Conservation (phyloP, 2,888 invertebrate species). For the Epistrophe grossulariae region DNA sequence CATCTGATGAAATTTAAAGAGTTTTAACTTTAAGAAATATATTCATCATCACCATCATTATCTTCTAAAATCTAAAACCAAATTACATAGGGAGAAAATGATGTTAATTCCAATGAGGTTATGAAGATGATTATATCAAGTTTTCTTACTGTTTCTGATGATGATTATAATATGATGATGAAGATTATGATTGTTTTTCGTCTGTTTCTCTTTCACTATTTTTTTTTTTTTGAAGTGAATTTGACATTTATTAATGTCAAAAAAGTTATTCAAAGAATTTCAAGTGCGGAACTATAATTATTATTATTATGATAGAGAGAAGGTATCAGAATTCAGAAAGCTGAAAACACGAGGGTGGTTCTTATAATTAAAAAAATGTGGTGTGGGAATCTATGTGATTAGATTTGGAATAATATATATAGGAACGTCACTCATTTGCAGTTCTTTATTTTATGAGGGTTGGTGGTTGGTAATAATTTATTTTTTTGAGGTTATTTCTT, state of each 20-base stretch:
- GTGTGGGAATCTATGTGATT: slow-evolving; percentile 73
- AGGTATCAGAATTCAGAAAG: slow-evolving; percentile 4
- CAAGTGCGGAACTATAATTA: slow-evolving; percentile 42
- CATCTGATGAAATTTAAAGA: slow-evolving; percentile 5
- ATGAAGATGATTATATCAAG: neutral
- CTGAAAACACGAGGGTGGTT: slow-evolving; percentile 45
- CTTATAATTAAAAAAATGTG: slow-evolving; percentile 23
- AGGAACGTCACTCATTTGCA: slow-evolving; percentile 27
- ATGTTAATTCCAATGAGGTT: slow-evolving; percentile 2
- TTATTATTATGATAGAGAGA: slow-evolving; percentile 1
- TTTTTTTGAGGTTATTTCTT: neutral
- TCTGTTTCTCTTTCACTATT: neutral
- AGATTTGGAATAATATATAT: slow-evolving; percentile 66
- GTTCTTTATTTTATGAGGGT: slow-evolving; percentile 38
- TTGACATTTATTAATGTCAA: slow-evolving; percentile 73
- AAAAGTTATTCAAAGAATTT: slow-evolving; percentile 68
- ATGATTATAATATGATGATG: neutral
- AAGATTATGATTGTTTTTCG: slow-evolving; percentile 31
- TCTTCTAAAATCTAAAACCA: neutral
- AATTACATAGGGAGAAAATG: neutral
- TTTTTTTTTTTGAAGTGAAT: slow-evolving; percentile 58
- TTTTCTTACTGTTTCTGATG: neutral
- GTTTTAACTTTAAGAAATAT: neutral
- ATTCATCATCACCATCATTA: slow-evolving; percentile 1
- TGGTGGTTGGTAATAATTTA: neutral